These are phyloP conservation scores for Lysandra bellargus DNA, from an alignment of 2,888 invertebrate genomes.

Conservation along the genomic window DNA sequence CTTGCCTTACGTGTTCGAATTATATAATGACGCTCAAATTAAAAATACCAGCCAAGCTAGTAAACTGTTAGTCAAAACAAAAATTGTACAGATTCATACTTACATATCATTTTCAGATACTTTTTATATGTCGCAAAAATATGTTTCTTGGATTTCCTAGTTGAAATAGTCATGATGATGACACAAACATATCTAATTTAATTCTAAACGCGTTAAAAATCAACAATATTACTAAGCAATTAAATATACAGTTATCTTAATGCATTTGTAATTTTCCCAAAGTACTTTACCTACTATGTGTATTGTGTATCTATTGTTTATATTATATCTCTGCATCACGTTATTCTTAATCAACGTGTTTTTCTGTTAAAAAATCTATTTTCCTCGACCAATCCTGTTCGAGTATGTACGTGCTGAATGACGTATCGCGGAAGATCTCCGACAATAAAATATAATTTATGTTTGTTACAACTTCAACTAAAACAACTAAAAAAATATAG, in stretches of 20 bases:
- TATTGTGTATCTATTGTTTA: slow-evolving; percentile 9
- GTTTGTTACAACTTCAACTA: slow-evolving; percentile 27
- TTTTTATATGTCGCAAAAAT: too few relatives aligned
- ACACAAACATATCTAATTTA: neutral
- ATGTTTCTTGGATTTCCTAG: neutral
- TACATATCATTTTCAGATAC: too few relatives aligned
- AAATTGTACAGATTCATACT: too few relatives aligned
- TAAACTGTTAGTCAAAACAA: too few relatives aligned
- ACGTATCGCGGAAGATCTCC: slow-evolving; percentile 26
- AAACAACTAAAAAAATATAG: slow-evolving; percentile 6
- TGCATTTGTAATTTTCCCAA: neutral
- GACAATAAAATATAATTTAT: slow-evolving; percentile 29
- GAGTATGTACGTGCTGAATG: slow-evolving; percentile 30
- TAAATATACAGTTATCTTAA: slow-evolving; percentile 11
- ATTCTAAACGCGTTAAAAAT: neutral
- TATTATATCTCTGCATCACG: slow-evolving; percentile 2
- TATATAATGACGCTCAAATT: neutral
- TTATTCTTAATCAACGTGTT: slow-evolving; percentile 36
- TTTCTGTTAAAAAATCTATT: slow-evolving; percentile 31
- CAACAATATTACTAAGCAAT: slow-evolving; percentile 6
- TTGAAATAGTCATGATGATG: neutral
- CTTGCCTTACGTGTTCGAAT: neutral
- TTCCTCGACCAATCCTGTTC: slow-evolving; percentile 31
- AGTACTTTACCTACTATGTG: neutral
- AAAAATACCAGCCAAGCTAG: neutral